These are phyloP conservation scores for Cristatella mucedo DNA, from an alignment of 2,888 invertebrate genomes.

Conservation along the genomic window DNA sequence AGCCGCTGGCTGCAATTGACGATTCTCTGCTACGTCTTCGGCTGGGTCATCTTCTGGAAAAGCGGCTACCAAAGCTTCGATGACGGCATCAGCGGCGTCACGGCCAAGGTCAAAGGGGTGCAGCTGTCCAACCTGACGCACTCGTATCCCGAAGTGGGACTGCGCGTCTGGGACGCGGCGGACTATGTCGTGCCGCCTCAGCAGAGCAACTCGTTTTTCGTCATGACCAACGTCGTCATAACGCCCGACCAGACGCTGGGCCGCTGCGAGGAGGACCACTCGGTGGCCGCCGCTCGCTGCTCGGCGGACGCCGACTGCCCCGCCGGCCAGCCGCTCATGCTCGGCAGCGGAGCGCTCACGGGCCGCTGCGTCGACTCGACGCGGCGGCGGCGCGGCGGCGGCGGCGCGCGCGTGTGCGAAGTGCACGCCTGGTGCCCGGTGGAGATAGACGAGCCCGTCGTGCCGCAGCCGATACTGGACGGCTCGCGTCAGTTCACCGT, in stretches of 20 bases:
- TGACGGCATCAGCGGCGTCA: constrained; percentile 37
- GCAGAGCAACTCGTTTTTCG: constrained; percentile 43
- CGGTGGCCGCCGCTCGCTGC: neutral
- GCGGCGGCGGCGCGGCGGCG: too few relatives aligned
- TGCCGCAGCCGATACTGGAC: constrained; percentile 19
- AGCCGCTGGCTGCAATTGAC: constrained; percentile 38
- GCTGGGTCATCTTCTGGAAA: constrained; percentile 39
- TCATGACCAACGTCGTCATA: constrained; percentile 42
- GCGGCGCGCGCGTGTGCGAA: too few relatives aligned
- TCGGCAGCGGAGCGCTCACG: neutral
- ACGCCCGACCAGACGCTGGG: constrained; percentile 39
- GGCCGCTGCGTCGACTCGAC: neutral
- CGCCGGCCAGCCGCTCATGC: neutral
- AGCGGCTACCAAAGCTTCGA: constrained; percentile 42
- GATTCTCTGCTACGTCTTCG: constrained; percentile 36
- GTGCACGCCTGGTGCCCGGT: constrained; percentile 40
- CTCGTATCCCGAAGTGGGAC: constrained; percentile 16
- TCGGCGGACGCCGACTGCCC: neutral
- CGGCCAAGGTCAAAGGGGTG: constrained; percentile 42
- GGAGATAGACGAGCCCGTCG: constrained; percentile 38
- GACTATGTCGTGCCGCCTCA: constrained; percentile 42
- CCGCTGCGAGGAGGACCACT: constrained; percentile 26
- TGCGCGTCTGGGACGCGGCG: constrained; percentile 40
- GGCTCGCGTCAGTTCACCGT: constrained; percentile 36
- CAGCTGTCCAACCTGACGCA: constrained; percentile 24